Percentiles rank a stretch among this genome's conserved stretches.
phyloP scores from a whole-genome alignment of 2,888 invertebrate genomes.

The Drosophila hawaiiensis region DNA sequence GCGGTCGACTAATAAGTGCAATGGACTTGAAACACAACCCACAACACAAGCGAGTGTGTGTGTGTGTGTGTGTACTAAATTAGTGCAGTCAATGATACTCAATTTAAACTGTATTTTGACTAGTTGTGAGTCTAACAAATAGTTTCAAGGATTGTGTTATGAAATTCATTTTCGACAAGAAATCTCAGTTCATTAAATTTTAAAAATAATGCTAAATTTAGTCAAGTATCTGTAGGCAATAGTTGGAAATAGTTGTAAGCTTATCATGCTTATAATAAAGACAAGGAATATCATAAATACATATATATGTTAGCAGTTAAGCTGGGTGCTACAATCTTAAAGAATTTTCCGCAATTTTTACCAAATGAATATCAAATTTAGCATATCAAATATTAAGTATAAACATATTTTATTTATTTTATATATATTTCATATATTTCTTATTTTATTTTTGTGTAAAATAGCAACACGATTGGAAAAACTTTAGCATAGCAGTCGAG shows the following conservation, averaged over 20 bases:
- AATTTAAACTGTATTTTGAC: background rate
- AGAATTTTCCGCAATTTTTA: background rate
- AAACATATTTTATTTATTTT: background rate
- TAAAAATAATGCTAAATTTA: background rate
- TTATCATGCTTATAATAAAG: background rate
- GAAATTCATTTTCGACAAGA: background rate
- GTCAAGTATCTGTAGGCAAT: background rate
- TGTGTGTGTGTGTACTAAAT: background rate
- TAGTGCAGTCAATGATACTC: background rate
- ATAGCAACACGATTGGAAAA: background rate
- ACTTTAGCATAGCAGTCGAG: background rate
- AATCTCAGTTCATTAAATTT: background rate
- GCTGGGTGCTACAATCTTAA: background rate
- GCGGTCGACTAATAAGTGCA: slow-evolving; percentile 38
- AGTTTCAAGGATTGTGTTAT: background rate
- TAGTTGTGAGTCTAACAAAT: background rate
- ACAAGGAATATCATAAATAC: background rate
- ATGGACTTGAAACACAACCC: slow-evolving; percentile 1
- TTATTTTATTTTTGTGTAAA: too few relatives aligned
- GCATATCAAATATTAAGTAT: background rate
- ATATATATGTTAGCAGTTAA: too few relatives aligned
- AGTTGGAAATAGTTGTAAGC: background rate
- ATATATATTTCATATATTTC: too few relatives aligned
- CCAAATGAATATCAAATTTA: background rate
- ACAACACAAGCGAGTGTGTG: background rate